Percentiles rank a stretch among this genome's conserved stretches.
Conservation (phyloP, 1,140 invertebrate species). For the Onthophagus taurus region DNA sequence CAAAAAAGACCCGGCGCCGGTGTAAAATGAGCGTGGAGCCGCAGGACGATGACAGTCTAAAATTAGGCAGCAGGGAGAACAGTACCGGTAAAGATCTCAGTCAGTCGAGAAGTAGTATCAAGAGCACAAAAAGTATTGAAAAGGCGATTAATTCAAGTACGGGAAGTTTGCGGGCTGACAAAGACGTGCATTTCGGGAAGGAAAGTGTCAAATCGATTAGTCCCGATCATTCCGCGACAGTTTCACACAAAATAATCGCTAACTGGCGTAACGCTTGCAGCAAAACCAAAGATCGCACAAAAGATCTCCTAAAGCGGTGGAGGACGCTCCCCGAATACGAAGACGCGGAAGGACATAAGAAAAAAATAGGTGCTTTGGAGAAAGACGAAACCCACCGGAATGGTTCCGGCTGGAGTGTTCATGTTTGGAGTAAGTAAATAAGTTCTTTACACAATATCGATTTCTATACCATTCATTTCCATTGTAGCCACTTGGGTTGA, state of each 20-base stretch:
- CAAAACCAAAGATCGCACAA: constrained; percentile 56
- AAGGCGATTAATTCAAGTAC: constrained; percentile 25
- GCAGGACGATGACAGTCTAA: constrained; percentile 20
- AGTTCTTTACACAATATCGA: background rate
- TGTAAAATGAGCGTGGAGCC: constrained; percentile 8
- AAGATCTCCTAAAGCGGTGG: constrained; percentile 57
- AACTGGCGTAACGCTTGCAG: constrained; percentile 62
- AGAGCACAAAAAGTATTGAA: constrained; percentile 33
- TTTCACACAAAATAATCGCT: constrained; percentile 54
- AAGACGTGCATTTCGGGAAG: constrained; percentile 28
- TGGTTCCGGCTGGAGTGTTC: constrained; percentile 52
- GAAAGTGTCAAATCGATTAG: constrained; percentile 20
- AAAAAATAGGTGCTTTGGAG: constrained; percentile 17
- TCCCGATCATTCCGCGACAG: constrained; percentile 41
- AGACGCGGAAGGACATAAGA: constrained; percentile 14
- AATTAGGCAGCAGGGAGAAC: constrained; percentile 28
- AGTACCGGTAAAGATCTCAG: constrained; percentile 33
- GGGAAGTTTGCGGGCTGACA: constrained; percentile 34
- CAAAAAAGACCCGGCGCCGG: no score
- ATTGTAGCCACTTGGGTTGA: constrained; percentile 57
- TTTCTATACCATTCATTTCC: no score
- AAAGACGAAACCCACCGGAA: constrained; percentile 30
- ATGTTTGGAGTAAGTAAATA: constrained; percentile 55
- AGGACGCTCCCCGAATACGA: constrained; percentile 51
- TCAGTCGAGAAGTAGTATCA: constrained; percentile 29